Conservation (phyloP, 2,888 invertebrate species). For the Glomeris marginata region DNA sequence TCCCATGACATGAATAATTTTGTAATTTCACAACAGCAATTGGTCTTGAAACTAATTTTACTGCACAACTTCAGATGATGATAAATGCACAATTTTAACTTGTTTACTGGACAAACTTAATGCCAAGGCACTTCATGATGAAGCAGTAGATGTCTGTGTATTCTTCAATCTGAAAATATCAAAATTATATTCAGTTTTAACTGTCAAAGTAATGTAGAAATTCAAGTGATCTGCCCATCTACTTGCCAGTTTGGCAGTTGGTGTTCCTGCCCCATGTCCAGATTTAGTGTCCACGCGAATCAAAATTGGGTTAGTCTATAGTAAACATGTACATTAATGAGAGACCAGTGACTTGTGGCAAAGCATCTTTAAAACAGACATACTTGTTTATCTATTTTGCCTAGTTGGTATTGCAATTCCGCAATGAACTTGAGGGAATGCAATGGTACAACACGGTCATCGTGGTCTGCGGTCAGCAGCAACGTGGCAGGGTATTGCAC, state of each 20-base stretch:
- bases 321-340: slow-evolving; percentile 12
- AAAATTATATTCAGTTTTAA: slow-evolving; percentile 6
- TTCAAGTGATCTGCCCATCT: slow-evolving; percentile 11
- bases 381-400: slow-evolving; percentile 41
- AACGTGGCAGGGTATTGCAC: slow-evolving; percentile 78
- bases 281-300: slow-evolving; percentile 86
- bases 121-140: slow-evolving; percentile 52
- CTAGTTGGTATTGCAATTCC: slow-evolving; percentile 62
- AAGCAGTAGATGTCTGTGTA: slow-evolving; percentile 78
- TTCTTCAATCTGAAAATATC: slow-evolving; percentile 66
- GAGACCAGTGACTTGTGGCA: background rate
- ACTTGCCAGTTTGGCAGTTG: slow-evolving; percentile 75
- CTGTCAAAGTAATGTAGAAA: slow-evolving; percentile 24
- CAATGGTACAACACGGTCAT: slow-evolving; percentile 93
- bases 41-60: too few relatives aligned
- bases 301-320: slow-evolving; percentile 64
- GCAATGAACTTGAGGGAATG: slow-evolving; percentile 94
- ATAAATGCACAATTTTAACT: too few relatives aligned
- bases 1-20: too few relatives aligned
- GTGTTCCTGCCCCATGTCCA: slow-evolving; percentile 94
- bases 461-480: slow-evolving; percentile 92
- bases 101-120: slow-evolving; percentile 40
- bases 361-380: too few relatives aligned
- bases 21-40: too few relatives aligned
- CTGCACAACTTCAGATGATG: too few relatives aligned